These are phyloP conservation scores for Acronicta psi DNA, from an alignment of 2,888 invertebrate species.

Conservation along the genomic window DNA sequence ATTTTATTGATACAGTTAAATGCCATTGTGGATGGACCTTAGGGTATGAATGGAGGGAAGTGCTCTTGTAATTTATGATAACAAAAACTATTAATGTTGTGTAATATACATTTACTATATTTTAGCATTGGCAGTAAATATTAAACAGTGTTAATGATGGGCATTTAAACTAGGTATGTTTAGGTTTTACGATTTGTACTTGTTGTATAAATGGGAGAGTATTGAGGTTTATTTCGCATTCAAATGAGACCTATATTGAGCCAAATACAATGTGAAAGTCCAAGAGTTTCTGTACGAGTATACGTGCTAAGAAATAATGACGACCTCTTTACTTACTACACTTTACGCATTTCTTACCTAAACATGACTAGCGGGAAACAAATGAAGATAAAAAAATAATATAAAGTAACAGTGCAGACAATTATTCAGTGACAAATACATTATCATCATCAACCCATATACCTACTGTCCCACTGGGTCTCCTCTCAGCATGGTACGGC, in stretches of 20 bases:
- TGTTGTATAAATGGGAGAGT: neutral
- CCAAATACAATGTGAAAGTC: slow-evolving; percentile 8
- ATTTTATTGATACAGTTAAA: slow-evolving; percentile 87
- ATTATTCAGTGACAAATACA: too few relatives aligned
- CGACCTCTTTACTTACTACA: neutral
- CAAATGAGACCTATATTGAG: slow-evolving; percentile 17
- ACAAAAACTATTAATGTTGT: slow-evolving; percentile 41
- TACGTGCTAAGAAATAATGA: neutral
- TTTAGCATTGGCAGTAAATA: slow-evolving; percentile 22
- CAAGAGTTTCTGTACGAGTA: neutral
- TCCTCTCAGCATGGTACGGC: too few relatives aligned
- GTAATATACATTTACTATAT: slow-evolving; percentile 26
- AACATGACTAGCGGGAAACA: too few relatives aligned
- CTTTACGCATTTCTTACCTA: too few relatives aligned
- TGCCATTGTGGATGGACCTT: slow-evolving; percentile 72
- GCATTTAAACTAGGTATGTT: slow-evolving; percentile 2
- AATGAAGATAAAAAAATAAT: too few relatives aligned
- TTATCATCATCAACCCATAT: too few relatives aligned
- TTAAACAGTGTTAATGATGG: slow-evolving; percentile 26
- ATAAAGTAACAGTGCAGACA: too few relatives aligned
- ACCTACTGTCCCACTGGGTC: too few relatives aligned
- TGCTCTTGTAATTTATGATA: slow-evolving; percentile 61
- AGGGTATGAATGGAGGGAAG: slow-evolving; percentile 65
- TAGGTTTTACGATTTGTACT: slow-evolving; percentile 16
- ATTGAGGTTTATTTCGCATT: slow-evolving; percentile 10